A percentile compares a stretch with the other conserved stretches of the same genome.
phyloP scores from a whole-genome alignment of 2,113 vertebrate species.

The Lipophrys pholis region DNA sequence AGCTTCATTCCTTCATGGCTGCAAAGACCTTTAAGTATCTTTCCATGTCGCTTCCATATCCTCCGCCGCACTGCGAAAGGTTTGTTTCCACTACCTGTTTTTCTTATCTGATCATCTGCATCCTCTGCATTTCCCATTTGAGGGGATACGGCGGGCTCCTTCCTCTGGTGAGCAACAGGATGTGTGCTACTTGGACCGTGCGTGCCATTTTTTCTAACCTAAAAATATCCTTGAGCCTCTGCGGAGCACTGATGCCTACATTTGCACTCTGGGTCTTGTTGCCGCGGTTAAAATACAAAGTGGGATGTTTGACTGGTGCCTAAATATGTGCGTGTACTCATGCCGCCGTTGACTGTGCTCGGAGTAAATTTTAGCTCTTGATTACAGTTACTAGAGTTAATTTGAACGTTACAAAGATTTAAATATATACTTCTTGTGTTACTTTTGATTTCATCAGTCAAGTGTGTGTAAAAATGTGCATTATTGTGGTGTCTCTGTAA shows the following conservation, averaged over 20 bases:
- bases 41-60: constrained; percentile 9
- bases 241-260: neutral
- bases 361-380: neutral
- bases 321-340: neutral
- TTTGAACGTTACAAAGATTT: no score
- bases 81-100: constrained; percentile 60
- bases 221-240: constrained; percentile 54
- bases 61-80: constrained; percentile 30
- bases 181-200: constrained; percentile 50
- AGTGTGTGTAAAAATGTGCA: no score
- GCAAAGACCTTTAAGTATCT: constrained; percentile 16
- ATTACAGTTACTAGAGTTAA: no score
- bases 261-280: neutral
- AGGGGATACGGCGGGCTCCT: constrained; percentile 58
- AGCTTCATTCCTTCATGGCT: constrained; percentile 4
- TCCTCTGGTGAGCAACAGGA: constrained; percentile 74
- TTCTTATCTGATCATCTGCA: constrained; percentile 44
- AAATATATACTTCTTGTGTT: no score
- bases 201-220: constrained; percentile 35
- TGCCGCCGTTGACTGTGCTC: no score
- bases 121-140: constrained; percentile 68
- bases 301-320: neutral
- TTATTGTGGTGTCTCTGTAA: no score
- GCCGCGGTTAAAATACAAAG: constrained; percentile 18
- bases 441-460: no score